Base-by-base conservation (phyloP, 1,140 invertebrate species). In the Heliconius melpomene region DNA sequence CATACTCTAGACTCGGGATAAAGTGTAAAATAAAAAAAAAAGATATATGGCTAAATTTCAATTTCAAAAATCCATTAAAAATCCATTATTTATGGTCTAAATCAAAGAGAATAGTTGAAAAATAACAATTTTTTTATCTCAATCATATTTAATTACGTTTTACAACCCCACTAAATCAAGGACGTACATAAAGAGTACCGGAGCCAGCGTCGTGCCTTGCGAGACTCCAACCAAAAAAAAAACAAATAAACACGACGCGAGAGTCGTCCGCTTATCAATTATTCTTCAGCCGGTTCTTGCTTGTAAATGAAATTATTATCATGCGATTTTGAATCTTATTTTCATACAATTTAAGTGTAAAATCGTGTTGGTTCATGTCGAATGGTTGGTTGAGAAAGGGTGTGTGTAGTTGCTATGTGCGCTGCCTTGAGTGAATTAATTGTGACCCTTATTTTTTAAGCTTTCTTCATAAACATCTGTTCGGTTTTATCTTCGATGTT, bases 241-340 rank as follows among this genome's bases (percentile, higher is more conserved):
- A 78, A 57, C 74, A 80, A 80, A 83, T 81, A 84, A 85, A 82
- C 77, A 87, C 86, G 86, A 86, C 84, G 78, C 85, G 75, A 88
- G 83, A 85, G 81, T 86, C 82, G 86, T 83, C 79, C 84, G 85
- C 85, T 89, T 89, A 88, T 88, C 88, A 89, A 88, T 88, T 89
- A 88, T 89, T 85, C 84, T 78, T 74, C 79, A 82, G 83, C 88
- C 88, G 87, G 88, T 89, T 89, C 84, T 82, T 85, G 84, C 84
- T 79, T 81, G 83, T 80, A 86, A 87, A 84, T 84, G 83, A 85
- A 85, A 87, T 88, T 81, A 73, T 18, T 18, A 32, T 8, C 81
- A 75, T 80, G 57, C 72, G 52, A 89, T 82, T 73, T 76, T 52
- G 38, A 20, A 36, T 52, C 72, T 82, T 86, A 84, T 36, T 9